Percentiles rank a stretch among this genome's conserved stretches.
These are phyloP conservation scores for Troglohyphantes excavatus DNA, from an alignment of 2,888 invertebrate species.

Conservation along the genomic window DNA sequence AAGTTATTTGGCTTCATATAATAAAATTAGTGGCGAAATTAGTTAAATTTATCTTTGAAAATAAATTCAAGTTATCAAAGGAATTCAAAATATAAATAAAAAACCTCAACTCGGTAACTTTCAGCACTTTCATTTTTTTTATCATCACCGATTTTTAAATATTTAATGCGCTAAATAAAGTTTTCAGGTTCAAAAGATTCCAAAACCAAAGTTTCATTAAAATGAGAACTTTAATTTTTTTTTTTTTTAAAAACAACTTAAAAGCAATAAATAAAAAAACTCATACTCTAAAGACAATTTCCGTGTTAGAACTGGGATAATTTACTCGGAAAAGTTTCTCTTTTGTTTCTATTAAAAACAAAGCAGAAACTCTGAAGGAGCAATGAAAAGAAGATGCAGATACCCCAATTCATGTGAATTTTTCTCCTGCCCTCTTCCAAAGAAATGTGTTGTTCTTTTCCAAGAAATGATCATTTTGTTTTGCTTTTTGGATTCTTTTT, in stretches of 20 bases:
- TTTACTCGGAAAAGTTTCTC: constrained; percentile 60
- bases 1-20: too few species aligned
- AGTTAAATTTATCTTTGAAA: too few species aligned
- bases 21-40: too few species aligned
- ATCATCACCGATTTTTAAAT: constrained; percentile 26
- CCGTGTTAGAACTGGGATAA: constrained; percentile 73
- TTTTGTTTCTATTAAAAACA: constrained; percentile 54
- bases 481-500: constrained; percentile 28
- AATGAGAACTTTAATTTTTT: constrained; percentile 21
- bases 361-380: constrained; percentile 31
- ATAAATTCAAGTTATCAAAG: too few species aligned
- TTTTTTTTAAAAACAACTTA: not conserved
- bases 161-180: constrained; percentile 59
- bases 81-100: too few species aligned
- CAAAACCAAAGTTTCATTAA: constrained; percentile 67
- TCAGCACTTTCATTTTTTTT: not conserved
- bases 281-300: constrained; percentile 68
- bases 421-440: constrained; percentile 34
- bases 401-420: constrained; percentile 32
- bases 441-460: constrained; percentile 66
- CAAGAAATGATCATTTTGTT: constrained; percentile 63
- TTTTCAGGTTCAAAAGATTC: constrained; percentile 46
- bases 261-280: constrained; percentile 26
- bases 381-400: constrained; percentile 32
- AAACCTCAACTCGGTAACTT: constrained; percentile 3